phyloP scores from a whole-genome alignment of 2,113 vertebrate genomes.

The Rissa tridactyla region DNA sequence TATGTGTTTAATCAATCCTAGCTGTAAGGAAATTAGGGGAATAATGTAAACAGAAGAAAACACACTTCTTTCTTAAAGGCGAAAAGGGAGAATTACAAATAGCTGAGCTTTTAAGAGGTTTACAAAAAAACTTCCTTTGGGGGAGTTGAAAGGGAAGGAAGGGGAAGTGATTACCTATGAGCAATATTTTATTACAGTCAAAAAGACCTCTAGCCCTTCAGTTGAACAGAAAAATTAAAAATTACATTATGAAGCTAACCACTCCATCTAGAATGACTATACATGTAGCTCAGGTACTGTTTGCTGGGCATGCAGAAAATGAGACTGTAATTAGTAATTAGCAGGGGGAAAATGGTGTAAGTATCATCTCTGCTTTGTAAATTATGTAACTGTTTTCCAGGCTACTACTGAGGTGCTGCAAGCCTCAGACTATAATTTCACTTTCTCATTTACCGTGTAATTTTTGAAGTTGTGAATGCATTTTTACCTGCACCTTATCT shows the following conservation, averaged over 20 bases:
- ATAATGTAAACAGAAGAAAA: slow-evolving; percentile 27
- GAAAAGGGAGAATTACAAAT: slow-evolving; percentile 24
- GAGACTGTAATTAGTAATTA: neutral
- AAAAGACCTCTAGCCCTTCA: neutral
- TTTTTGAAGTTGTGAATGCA: neutral
- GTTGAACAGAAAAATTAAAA: neutral
- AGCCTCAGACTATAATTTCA: neutral
- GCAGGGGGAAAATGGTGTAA: neutral
- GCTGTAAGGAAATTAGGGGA: slow-evolving; percentile 47
- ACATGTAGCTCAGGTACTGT: neutral
- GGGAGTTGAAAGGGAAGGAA: neutral
- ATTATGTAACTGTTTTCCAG: neutral
- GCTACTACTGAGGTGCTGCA: neutral
- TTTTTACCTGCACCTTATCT: neutral
- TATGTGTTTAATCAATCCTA: slow-evolving; percentile 66
- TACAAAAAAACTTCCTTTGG: neutral
- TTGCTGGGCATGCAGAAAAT: neutral
- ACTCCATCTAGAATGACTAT: neutral
- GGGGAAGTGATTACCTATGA: neutral
- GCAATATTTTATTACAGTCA: neutral
- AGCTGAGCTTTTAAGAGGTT: neutral
- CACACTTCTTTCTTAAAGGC: slow-evolving; percentile 12
- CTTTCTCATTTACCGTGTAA: neutral
- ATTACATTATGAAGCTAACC: neutral
- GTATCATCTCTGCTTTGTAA: neutral